Conservation (phyloP, 2,888 invertebrate species). For the Sphaerophoria rueppellii region DNA sequence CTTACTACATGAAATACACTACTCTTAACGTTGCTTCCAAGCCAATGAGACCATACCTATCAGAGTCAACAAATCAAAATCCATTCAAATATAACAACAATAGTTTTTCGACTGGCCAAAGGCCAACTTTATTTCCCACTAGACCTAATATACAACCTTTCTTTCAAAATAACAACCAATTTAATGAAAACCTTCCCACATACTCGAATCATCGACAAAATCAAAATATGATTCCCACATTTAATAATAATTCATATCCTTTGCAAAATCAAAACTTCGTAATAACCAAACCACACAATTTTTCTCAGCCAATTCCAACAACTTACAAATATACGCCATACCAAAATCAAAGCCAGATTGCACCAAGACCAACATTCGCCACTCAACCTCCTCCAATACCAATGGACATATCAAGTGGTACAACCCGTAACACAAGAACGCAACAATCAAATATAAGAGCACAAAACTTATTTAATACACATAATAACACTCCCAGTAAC, state of each 20-base stretch:
- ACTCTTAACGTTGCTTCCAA: neutral
- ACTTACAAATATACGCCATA: neutral
- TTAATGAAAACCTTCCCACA: too few relatives aligned
- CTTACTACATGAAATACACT: conserved; percentile 5
- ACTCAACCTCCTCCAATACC: neutral
- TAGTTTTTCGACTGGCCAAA: conserved; percentile 27
- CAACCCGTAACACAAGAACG: conserved; percentile 9
- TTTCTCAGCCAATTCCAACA: too few relatives aligned
- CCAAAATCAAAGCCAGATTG: neutral
- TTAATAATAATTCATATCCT: too few relatives aligned
- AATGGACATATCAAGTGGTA: conserved; percentile 14
- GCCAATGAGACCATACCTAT: neutral
- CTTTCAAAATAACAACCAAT: too few relatives aligned
- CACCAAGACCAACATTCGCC: neutral
- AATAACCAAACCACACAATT: too few relatives aligned
- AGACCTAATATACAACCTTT: too few relatives aligned
- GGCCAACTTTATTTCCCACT: neutral
- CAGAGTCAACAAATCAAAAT: conserved; percentile 13
- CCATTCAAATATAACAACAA: conserved; percentile 22
- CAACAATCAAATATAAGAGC: conserved; percentile 2
- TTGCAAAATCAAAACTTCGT: too few relatives aligned
- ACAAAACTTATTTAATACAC: neutral
- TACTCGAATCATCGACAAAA: too few relatives aligned
- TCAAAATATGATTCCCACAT: too few relatives aligned
- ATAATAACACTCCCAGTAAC: too few relatives aligned